These are phyloP conservation scores for Pyrgilauda ruficollis DNA, from an alignment of 2,113 vertebrate genomes.

Conservation along the genomic window DNA sequence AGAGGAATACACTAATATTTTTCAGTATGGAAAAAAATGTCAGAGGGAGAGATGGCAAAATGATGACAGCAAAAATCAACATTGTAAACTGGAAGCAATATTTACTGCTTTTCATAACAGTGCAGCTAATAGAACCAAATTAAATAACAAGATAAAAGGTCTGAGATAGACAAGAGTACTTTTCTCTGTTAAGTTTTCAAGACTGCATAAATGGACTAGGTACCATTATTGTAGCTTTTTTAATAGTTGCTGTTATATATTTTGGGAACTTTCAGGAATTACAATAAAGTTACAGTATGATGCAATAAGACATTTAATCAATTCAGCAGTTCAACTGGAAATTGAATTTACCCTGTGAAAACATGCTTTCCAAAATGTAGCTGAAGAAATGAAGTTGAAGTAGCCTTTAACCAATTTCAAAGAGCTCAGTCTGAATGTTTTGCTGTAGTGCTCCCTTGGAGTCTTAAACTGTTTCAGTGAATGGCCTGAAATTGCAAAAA, in stretches of 20 bases:
- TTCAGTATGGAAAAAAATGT: neutral
- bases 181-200: neutral
- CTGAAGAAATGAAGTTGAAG: conserved; percentile 12
- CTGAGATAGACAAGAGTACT: neutral
- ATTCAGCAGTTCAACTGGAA: conserved; percentile 1
- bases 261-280: neutral
- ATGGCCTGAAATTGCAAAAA: conserved; percentile 31
- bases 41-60: neutral
- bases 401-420: conserved; percentile 20
- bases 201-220: neutral
- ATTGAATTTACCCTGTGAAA: conserved; percentile 14
- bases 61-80: neutral
- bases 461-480: neutral
- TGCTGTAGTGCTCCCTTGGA: neutral
- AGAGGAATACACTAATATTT: neutral
- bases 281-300: neutral
- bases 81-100: neutral
- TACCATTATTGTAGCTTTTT: neutral
- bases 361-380: neutral
- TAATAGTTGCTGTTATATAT: neutral
- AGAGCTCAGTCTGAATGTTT: neutral
- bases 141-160: neutral
- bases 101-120: neutral
- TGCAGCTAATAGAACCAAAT: neutral
- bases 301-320: conserved; percentile 14